Base-by-base conservation (phyloP, 1,140 invertebrate genomes). In the Diorhabda elongata region DNA sequence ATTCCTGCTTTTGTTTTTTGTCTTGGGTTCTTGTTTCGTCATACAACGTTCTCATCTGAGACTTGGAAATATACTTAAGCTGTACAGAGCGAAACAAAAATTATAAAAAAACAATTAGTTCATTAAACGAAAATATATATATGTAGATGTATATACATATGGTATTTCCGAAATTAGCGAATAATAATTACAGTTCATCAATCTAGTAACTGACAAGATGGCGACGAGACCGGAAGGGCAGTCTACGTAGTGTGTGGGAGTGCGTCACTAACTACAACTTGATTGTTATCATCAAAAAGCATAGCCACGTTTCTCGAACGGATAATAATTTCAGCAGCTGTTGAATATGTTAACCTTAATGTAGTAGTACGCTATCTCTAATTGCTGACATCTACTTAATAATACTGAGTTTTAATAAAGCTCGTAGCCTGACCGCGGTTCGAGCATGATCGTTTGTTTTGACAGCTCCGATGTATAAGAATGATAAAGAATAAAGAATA, bases 321-420 rank as follows among this genome's bases (percentile, higher is more conserved):
- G 26, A 26, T 26, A 52, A 64, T 57, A 64, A 64, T 64, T 56
- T 64, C 63, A 64, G 63, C 63, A 64, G 63, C 63, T 64, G 63
- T 64, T 64, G 63, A 64, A 64, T 64, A 64, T 64, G 63, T 64
- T 64, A 64, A 4, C 63, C 52, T 64, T 64, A 52, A 64, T 41
- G 47, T 64, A 64, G 44, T 52, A 45, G 45, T 52, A 26, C 26
- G 63, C 63, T 64, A 64, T 64, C 63, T 64, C 63, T 64, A 64
- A 64, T 64, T 64, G 63, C 63, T 64, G 63, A 64, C 63, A 64
- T 64, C 63, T 64, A 64, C 63, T 64, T 64, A 64, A 64, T 64
- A 64, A 64, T 57, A 57, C 44, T 42, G 63, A 64, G 44, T 57
- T 64, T 57, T 57, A 64, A 64, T 64, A 64, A 64, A 57, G n/a